Evolutionary conservation across 2,113 vertebrate species (phyloP).

Genomic region (Anas platyrhynchos): DNA sequence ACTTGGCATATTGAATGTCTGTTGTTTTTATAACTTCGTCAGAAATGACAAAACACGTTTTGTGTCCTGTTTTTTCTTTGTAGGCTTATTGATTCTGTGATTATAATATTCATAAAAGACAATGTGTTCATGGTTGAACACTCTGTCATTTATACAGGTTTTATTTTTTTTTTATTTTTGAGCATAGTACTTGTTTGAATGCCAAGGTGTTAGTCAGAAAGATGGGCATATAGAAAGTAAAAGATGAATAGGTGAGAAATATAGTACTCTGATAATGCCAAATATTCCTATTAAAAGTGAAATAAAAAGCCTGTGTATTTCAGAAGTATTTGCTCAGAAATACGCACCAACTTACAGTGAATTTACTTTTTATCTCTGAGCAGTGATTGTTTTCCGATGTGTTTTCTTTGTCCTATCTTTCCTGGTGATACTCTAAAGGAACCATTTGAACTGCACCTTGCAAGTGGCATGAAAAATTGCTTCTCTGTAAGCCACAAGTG

Average conservation of each 20-base stretch:
- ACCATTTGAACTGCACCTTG: background rate
- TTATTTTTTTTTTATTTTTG: constrained; percentile 77
- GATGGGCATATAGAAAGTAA: constrained; percentile 74
- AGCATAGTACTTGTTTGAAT: constrained; percentile 82
- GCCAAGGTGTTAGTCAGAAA: constrained; percentile 84
- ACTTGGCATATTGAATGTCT: constrained; percentile 99
- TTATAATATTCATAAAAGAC: constrained; percentile 99
- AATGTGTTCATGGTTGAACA: constrained; percentile 87
- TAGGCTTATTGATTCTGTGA: constrained; percentile 99
- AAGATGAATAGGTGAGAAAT: constrained; percentile 81
- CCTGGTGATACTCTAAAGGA: background rate
- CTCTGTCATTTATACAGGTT: constrained; percentile 87
- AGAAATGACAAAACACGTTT: constrained; percentile 99
- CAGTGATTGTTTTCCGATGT: constrained; percentile 26
- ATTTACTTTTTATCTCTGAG: constrained; percentile 62
- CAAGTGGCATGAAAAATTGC: background rate
- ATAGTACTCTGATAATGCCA: constrained; percentile 71
- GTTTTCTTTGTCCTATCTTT: constrained; percentile 60
- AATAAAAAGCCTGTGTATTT: constrained; percentile 61
- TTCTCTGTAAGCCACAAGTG: constrained; percentile 22
- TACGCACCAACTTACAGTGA: constrained; percentile 36
- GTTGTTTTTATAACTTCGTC: constrained; percentile 99
- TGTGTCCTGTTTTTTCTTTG: constrained; percentile 94
- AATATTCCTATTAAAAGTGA: constrained; percentile 76
- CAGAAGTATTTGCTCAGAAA: constrained; percentile 67